phyloP scores from a whole-genome alignment of 2,797 vertebrate species.

The Melanotaenia maccullochi region DNA sequence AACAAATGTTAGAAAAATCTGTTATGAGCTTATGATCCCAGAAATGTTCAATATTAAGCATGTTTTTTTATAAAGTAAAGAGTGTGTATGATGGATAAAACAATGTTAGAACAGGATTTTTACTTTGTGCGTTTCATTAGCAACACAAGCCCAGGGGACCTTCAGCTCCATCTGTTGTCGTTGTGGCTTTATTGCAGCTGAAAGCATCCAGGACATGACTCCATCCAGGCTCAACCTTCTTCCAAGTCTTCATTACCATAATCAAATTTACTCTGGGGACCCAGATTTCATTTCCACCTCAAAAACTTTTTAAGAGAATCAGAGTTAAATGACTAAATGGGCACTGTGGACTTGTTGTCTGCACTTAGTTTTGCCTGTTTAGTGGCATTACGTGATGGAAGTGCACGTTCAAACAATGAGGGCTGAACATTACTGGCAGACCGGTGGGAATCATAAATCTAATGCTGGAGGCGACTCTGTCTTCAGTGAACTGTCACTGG shows the following conservation, averaged over 20 bases:
- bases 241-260: slow-evolving; percentile 83
- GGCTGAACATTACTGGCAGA: slow-evolving; percentile 66
- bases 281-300: slow-evolving; percentile 60
- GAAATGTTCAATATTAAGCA: slow-evolving; percentile 2
- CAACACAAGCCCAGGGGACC: slow-evolving; percentile 70
- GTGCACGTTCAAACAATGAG: slow-evolving; percentile 62
- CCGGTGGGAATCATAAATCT: slow-evolving; percentile 74
- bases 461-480: slow-evolving; percentile 60
- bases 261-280: slow-evolving; percentile 76
- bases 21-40: slow-evolving; percentile 5
- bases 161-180: slow-evolving; percentile 82
- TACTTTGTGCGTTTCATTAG: slow-evolving; percentile 53
- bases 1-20: slow-evolving; percentile 6
- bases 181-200: slow-evolving; percentile 78
- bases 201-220: slow-evolving; percentile 80
- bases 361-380: slow-evolving; percentile 43
- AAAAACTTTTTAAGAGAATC: slow-evolving; percentile 58
- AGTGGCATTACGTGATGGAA: slow-evolving; percentile 59
- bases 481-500: slow-evolving; percentile 70
- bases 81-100: slow-evolving; percentile 16
- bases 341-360: slow-evolving; percentile 50
- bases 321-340: slow-evolving; percentile 63
- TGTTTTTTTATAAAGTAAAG: slow-evolving; percentile 19
- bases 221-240: slow-evolving; percentile 63
- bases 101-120: slow-evolving; percentile 22